phyloP scores from a whole-genome alignment of 2,797 vertebrate species.

The Clamator glandarius region DNA sequence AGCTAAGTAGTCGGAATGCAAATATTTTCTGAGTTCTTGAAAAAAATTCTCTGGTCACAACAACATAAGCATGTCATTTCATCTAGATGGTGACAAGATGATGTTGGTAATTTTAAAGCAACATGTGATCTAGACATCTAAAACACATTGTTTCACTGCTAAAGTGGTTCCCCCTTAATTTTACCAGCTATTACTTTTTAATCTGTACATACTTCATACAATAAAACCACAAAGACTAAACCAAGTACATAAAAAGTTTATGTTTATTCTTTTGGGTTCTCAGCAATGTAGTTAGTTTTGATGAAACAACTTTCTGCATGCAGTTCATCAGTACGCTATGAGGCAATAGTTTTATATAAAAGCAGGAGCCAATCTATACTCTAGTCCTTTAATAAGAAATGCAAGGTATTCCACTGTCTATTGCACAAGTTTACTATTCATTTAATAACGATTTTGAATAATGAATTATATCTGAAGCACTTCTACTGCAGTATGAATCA shows the following conservation, averaged over 20 bases:
- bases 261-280: conserved; percentile 86
- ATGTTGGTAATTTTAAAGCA: background rate
- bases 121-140: background rate
- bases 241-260: conserved; percentile 75
- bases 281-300: conserved; percentile 78
- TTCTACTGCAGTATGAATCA: conserved; percentile 59
- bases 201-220: background rate
- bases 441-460: conserved; percentile 57
- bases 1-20: background rate
- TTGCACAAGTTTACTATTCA: conserved; percentile 58
- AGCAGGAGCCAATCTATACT: conserved; percentile 72
- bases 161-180: background rate
- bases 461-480: conserved; percentile 50
- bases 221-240: conserved; percentile 54
- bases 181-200: background rate
- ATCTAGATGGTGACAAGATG: background rate
- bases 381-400: conserved; percentile 73
- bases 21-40: background rate
- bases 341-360: conserved; percentile 77
- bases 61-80: background rate
- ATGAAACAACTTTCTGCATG: conserved; percentile 84
- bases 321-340: conserved; percentile 80
- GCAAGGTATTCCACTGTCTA: conserved; percentile 38
- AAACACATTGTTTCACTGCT: background rate
- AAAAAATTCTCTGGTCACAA: background rate